These are phyloP conservation scores for Grammatotria lemairii DNA, from an alignment of 2,113 vertebrate genomes.

Conservation along the genomic window DNA sequence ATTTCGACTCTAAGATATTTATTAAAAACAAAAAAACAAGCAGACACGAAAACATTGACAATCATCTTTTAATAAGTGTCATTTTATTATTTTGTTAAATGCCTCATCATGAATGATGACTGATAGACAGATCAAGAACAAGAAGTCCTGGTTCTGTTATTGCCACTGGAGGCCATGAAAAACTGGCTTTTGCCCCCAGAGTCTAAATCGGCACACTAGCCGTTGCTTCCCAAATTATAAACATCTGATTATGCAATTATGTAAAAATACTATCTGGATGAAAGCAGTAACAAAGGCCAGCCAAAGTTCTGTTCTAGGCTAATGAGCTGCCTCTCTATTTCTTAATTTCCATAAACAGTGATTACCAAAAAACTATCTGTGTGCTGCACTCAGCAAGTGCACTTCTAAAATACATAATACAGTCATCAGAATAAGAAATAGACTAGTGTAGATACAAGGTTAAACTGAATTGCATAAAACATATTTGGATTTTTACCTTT, in stretches of 20 bases:
- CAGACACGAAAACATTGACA: fast-evolving
- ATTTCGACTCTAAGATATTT: fast-evolving
- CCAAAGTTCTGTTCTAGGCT: not conserved
- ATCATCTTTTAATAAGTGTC: not conserved
- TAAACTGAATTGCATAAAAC: not conserved
- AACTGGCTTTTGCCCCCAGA: not conserved
- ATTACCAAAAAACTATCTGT: not conserved
- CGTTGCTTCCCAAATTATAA: not conserved
- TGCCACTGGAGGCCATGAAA: not conserved
- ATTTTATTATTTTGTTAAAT: not conserved
- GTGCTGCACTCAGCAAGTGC: not conserved
- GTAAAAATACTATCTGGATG: not conserved
- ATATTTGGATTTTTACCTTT: not conserved
- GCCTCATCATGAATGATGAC: not conserved
- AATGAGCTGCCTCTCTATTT: not conserved
- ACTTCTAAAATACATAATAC: not conserved
- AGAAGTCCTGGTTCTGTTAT: not conserved
- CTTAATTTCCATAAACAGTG: not conserved
- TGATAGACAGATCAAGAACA: not conserved
- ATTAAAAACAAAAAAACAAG: not conserved
- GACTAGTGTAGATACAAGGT: not conserved
- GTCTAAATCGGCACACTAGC: not conserved
- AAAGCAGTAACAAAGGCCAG: not conserved
- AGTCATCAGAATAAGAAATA: not conserved
- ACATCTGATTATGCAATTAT: not conserved